These are phyloP conservation scores for Bursaphelenchus okinawaensis DNA, from an alignment of 2,888 invertebrate genomes.

Conservation along the genomic window DNA sequence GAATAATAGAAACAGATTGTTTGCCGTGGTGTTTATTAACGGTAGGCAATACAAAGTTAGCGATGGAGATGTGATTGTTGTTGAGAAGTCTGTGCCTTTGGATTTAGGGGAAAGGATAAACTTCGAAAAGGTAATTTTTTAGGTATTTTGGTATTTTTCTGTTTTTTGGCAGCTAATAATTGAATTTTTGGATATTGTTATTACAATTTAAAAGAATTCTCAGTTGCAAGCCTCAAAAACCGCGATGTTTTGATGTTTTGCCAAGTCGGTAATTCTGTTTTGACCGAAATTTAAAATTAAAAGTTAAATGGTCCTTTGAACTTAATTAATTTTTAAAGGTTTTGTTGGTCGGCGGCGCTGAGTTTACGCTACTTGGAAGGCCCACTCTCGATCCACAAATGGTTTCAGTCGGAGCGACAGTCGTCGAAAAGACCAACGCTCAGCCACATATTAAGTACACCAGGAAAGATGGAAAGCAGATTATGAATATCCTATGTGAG, in stretches of 20 bases:
- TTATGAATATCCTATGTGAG: slow-evolving; percentile 38
- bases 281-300: background rate
- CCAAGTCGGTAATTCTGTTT: background rate
- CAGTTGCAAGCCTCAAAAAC: background rate
- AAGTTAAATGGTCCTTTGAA: background rate
- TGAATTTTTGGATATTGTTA: background rate
- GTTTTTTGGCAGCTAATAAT: background rate
- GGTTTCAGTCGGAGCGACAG: slow-evolving; percentile 60
- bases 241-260: background rate
- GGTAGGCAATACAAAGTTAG: slow-evolving; percentile 60
- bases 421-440: slow-evolving; percentile 60
- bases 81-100: slow-evolving; percentile 58
- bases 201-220: too few species aligned
- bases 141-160: background rate
- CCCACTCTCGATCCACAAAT: slow-evolving; percentile 59
- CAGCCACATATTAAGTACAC: slow-evolving; percentile 45
- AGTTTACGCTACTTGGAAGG: slow-evolving; percentile 61
- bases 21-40: slow-evolving; percentile 60
- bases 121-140: slow-evolving; percentile 59
- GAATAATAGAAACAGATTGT: slow-evolving; percentile 57
- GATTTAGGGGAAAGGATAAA: slow-evolving; percentile 61
- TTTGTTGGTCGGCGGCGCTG: slow-evolving; percentile 60
- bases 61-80: slow-evolving; percentile 60
- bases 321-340: slow-evolving; percentile 54
- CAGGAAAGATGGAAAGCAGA: slow-evolving; percentile 41